These are phyloP conservation scores for Macrotus californicus DNA, from an alignment of 2,113 vertebrate genomes.

Conservation along the genomic window DNA sequence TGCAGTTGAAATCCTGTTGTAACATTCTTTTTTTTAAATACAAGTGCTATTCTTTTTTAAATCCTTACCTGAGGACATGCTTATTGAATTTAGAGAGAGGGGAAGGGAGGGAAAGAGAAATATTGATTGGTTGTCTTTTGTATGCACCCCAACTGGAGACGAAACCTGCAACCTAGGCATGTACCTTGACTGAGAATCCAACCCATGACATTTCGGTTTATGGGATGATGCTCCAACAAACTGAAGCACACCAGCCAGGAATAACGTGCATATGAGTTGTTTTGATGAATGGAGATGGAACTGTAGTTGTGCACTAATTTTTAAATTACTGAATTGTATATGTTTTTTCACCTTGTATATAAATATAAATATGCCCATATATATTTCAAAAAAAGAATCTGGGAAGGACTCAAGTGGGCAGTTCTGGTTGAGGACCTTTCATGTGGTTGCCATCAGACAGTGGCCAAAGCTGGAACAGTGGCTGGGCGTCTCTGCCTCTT, in stretches of 20 bases:
- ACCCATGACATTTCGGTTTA: no score
- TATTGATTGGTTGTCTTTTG: no score
- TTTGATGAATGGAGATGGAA: constrained; percentile 28
- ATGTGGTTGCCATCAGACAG: neutral
- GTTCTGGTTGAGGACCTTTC: neutral
- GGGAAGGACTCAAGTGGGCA: neutral
- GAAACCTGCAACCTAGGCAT: no score
- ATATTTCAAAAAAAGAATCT: neutral
- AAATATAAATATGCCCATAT: neutral
- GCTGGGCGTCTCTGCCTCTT: neutral
- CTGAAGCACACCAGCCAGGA: no score
- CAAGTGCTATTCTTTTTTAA: no score
- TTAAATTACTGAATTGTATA: constrained; percentile 31
- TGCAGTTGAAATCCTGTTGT: neutral
- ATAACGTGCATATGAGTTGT: constrained; percentile 19
- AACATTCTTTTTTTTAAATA: neutral
- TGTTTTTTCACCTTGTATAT: neutral
- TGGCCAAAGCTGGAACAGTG: neutral
- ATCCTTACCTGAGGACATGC: no score
- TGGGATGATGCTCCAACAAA: no score
- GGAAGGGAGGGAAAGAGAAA: no score
- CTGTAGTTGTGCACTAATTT: constrained; percentile 11
- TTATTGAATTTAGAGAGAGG: no score
- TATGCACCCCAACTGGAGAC: no score
- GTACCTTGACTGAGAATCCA: no score